Evolutionary conservation across 2,113 vertebrate genomes (phyloP).

Genomic region (Macrotis lagotis): DNA sequence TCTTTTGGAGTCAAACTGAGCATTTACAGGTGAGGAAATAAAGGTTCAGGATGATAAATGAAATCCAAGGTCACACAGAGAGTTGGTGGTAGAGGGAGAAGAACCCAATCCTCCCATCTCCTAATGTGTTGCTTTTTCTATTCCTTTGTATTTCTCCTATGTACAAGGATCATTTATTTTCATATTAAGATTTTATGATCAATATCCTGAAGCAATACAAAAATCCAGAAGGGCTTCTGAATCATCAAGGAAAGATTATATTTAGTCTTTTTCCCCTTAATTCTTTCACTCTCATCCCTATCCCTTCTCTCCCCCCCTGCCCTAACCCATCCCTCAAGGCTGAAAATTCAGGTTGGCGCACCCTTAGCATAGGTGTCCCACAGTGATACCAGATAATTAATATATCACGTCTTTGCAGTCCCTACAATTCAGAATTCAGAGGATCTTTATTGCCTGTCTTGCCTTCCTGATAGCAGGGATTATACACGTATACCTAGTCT

Average conservation of each 20-base stretch:
- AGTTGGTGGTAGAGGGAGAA: slow-evolving; percentile 11
- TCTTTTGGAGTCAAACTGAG: neutral
- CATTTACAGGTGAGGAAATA: neutral
- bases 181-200: slow-evolving; percentile 14
- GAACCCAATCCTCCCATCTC: slow-evolving; percentile 16
- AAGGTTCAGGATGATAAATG: neutral
- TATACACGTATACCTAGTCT: neutral
- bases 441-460: neutral
- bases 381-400: neutral
- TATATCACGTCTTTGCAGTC: neutral
- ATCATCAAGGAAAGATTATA: slow-evolving; percentile 44
- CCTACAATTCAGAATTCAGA: neutral
- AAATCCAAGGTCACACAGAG: neutral
- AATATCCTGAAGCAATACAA: slow-evolving; percentile 33
- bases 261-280: slow-evolving; percentile 18
- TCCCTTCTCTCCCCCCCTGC: no score
- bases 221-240: slow-evolving; percentile 34
- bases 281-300: neutral
- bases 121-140: slow-evolving; percentile 10
- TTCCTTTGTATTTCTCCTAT: slow-evolving; percentile 1
- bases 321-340: neutral
- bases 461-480: neutral
- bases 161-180: slow-evolving; percentile 17
- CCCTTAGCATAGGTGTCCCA: neutral
- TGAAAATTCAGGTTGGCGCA: neutral